Conservation (phyloP, 2,888 invertebrate species). For the Pilophorus perplexus region DNA sequence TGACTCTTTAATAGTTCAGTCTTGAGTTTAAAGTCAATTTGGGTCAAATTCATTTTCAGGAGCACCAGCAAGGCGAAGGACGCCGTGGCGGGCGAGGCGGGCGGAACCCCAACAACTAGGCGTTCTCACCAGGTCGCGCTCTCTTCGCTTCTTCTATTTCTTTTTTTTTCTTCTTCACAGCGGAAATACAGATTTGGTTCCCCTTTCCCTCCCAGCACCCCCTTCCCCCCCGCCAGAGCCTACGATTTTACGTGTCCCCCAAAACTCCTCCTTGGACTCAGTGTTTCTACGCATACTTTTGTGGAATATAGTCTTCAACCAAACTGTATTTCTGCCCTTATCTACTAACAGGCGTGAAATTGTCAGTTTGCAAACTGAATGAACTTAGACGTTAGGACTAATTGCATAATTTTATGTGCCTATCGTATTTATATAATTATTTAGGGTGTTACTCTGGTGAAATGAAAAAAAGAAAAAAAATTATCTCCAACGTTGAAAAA, state of each 20-base stretch:
- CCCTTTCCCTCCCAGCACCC: background rate
- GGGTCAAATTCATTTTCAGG: slow-evolving; percentile 8
- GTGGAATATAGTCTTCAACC: slow-evolving; percentile 13
- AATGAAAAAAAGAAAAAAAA: too few species aligned
- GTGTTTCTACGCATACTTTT: slow-evolving; percentile 14
- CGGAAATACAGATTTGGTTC: slow-evolving; percentile 12
- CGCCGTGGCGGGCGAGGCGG: slow-evolving; percentile 31
- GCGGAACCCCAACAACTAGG: slow-evolving; percentile 19
- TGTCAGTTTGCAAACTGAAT: slow-evolving; percentile 27
- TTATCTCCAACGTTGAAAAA: too few species aligned
- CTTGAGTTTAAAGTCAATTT: too few species aligned
- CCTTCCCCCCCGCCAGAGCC: background rate
- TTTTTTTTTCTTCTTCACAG: slow-evolving; percentile 16
- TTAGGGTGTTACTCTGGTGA: slow-evolving; percentile 13
- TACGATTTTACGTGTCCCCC: background rate
- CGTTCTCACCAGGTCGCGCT: background rate
- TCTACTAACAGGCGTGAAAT: slow-evolving; percentile 31
- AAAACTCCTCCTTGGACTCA: background rate
- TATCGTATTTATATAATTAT: slow-evolving; percentile 26
- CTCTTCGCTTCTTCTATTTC: background rate
- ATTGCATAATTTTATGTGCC: slow-evolving; percentile 36
- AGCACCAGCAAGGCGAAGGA: slow-evolving; percentile 27
- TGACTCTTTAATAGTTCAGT: too few species aligned
- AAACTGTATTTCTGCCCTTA: slow-evolving; percentile 29
- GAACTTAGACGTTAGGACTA: slow-evolving; percentile 22